A percentile compares a stretch with the other conserved stretches of the same genome.
Evolutionary conservation across 2,797 vertebrate species (phyloP).

Genomic region (Mergus octosetaceus): DNA sequence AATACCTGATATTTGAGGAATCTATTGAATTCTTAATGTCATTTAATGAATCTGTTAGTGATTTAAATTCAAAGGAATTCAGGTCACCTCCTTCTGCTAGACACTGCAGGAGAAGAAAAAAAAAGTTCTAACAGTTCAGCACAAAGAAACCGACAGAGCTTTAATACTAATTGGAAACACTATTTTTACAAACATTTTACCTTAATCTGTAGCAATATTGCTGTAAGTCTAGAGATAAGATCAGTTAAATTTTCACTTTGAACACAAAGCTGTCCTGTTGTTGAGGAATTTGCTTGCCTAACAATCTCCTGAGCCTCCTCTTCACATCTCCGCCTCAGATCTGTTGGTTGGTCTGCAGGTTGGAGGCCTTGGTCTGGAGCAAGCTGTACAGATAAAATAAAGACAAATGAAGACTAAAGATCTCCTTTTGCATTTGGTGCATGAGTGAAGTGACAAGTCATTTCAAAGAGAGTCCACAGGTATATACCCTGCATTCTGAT

Average conservation of each 20-base stretch:
- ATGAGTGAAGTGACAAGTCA: background rate
- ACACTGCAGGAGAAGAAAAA: constrained; percentile 82
- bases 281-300: constrained; percentile 81
- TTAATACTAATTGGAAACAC: background rate
- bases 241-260: constrained; percentile 88
- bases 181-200: constrained; percentile 69
- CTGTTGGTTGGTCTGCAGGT: constrained; percentile 92
- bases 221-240: constrained; percentile 93
- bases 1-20: constrained; percentile 95
- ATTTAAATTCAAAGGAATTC: constrained; percentile 99
- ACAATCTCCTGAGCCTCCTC: constrained; percentile 95
- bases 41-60: constrained; percentile 96
- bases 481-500: background rate
- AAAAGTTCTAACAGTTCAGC: background rate
- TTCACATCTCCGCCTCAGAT: constrained; percentile 90
- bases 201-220: constrained; percentile 96
- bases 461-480: background rate
- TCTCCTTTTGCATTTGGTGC: background rate
- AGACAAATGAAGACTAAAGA: background rate
- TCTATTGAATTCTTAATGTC: constrained; percentile 98
- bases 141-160: background rate
- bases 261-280: constrained; percentile 86
- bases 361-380: constrained; percentile 96
- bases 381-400: constrained; percentile 75
- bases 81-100: constrained; percentile 95